Base-by-base conservation (phyloP, 2,797 vertebrate genomes). In the Adrianichthys oophorus region DNA sequence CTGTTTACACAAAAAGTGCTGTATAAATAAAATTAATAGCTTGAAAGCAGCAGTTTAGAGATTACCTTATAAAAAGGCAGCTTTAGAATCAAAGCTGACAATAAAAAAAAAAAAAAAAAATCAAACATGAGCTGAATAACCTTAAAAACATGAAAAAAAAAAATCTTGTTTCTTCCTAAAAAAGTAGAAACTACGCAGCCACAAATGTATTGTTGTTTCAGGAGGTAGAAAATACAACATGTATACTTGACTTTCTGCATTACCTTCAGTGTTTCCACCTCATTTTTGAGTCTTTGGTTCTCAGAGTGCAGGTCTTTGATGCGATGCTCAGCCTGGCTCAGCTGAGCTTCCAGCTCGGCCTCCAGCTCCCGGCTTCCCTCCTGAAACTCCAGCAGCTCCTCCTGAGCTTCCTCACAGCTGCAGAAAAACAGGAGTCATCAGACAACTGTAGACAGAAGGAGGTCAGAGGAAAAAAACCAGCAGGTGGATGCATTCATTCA, bases 341-440 rank as follows among this genome's bases (percentile, higher is more conserved):
- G 89, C 72, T 98, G 95, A 0, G 95, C 90, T 60, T 98, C 95
- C 90, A 98, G 91, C 80, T 98, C 96, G 0, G 95, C 95, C 87
- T 98, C 96, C 80, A 98, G 85, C 78, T 98, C 96, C 70, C 96
- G 89, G 92, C 96, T 98, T 60, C 95, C 96, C 86, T 97, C 96
- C 90, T 98, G 96, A 78, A 97, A 98, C 78, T 98, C 96, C 84
- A 93, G 90, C 82, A 98, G 92, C 85, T 97, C 96, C 86, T 98
- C 95, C 37, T 91, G 94, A 23, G 95, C 94, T 81, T 98, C 95
- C 88, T 95, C 93, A 69, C 92, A 95, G 87, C 96, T 98, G 74
- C 1, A 6, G 42, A 32, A 37, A 42, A 21, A 62, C 15, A 59
- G 41, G 23, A 23, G 47, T 15, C 48, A 37, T 76, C 16, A 76